These are phyloP conservation scores for Brachypodius melanocephalos DNA, from an alignment of 2,113 vertebrate genomes.

Conservation along the genomic window DNA sequence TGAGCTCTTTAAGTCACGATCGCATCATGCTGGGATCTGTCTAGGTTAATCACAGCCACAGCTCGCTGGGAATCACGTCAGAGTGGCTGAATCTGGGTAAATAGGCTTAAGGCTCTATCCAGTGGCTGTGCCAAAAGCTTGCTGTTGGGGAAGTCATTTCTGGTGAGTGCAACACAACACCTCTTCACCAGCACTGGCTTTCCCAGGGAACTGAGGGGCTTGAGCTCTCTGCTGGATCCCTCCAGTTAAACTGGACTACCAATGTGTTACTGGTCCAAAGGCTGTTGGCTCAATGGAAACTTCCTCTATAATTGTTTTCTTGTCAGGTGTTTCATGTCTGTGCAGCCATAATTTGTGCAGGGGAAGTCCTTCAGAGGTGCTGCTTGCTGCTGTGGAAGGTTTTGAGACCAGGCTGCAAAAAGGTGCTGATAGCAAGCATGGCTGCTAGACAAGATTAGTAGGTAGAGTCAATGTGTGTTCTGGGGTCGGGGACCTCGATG, in stretches of 20 bases:
- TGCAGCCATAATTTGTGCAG: neutral
- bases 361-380: neutral
- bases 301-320: neutral
- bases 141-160: neutral
- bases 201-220: neutral
- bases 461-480: neutral
- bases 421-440: neutral
- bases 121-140: neutral
- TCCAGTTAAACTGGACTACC: neutral
- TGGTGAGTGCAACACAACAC: neutral
- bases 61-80: neutral
- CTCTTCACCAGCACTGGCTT: neutral
- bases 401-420: neutral
- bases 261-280: neutral
- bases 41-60: conserved; percentile 9
- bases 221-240: neutral
- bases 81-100: conserved; percentile 11
- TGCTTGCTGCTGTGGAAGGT: neutral
- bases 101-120: neutral
- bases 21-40: conserved; percentile 1
- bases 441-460: neutral
- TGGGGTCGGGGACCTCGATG: neutral
- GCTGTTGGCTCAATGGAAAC: neutral
- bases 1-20: conserved; percentile 35
- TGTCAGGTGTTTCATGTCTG: neutral